Percentiles rank a stretch among this genome's conserved stretches.
Evolutionary conservation across 2,113 vertebrate species (phyloP).

Genomic region (Burhinus oedicnemus): DNA sequence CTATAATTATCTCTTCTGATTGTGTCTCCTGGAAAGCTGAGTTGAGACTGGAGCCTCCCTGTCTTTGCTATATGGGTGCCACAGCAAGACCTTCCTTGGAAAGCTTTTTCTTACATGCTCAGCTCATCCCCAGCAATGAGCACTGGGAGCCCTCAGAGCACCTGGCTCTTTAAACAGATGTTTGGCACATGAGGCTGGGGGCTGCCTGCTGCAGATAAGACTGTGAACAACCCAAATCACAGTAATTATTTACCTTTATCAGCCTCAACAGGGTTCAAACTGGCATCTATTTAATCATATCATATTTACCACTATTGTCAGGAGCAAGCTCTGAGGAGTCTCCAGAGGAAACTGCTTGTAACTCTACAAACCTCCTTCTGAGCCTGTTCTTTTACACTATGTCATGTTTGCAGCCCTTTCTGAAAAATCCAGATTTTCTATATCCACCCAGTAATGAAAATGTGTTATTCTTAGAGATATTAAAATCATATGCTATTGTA

Average conservation of each 20-base stretch:
- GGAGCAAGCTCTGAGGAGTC: background rate
- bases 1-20: background rate
- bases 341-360: background rate
- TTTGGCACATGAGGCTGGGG: background rate
- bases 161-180: conserved; percentile 14
- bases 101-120: background rate
- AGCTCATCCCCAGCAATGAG: background rate
- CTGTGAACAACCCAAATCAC: conserved; percentile 22
- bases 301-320: background rate
- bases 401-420: background rate
- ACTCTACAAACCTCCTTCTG: background rate
- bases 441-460: background rate
- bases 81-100: background rate
- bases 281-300: conserved; percentile 9
- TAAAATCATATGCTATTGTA: conserved; percentile 9
- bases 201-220: conserved; percentile 4
- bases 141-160: background rate
- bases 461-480: background rate
- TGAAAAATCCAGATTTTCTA: background rate
- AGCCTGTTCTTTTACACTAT: background rate
- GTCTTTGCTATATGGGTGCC: background rate
- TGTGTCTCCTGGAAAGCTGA: background rate
- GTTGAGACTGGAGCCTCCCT: background rate
- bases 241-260: conserved; percentile 48
- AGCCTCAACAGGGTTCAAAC: conserved; percentile 20